Conservation (phyloP, 2,113 vertebrate species). For the Cercocebus atys region DNA sequence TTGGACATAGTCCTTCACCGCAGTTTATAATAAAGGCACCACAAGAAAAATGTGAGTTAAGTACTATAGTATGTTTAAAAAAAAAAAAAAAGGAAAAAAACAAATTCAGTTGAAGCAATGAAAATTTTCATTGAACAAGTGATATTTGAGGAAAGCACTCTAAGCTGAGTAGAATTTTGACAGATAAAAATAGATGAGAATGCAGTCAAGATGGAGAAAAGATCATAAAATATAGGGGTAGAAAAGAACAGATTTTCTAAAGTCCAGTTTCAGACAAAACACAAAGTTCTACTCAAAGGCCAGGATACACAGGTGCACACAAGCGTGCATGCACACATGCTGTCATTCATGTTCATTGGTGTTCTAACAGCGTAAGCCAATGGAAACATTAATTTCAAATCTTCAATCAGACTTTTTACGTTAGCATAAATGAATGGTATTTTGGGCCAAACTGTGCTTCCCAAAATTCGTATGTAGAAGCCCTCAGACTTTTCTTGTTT, state of each 20-base stretch:
- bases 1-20: neutral
- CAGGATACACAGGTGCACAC: neutral
- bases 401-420: neutral
- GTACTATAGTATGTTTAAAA: neutral
- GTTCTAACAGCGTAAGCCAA: neutral
- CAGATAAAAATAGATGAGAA: neutral
- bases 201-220: neutral
- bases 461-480: neutral
- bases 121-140: neutral
- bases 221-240: neutral
- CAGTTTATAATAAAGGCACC: neutral
- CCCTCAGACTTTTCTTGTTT: neutral
- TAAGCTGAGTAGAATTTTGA: neutral
- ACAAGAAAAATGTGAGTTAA: neutral
- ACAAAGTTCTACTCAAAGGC: neutral
- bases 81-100: neutral
- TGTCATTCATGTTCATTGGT: neutral
- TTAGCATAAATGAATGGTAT: neutral
- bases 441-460: neutral
- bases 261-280: neutral
- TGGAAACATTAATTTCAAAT: neutral
- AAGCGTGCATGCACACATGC: rapidly evolving
- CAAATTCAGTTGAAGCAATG: neutral
- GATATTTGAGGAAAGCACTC: neutral
- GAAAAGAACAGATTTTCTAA: neutral